Percentiles rank a stretch among this genome's conserved stretches.
These are phyloP conservation scores for Macaca mulatta DNA, from an alignment of 2,113 vertebrate genomes.

Conservation along the genomic window DNA sequence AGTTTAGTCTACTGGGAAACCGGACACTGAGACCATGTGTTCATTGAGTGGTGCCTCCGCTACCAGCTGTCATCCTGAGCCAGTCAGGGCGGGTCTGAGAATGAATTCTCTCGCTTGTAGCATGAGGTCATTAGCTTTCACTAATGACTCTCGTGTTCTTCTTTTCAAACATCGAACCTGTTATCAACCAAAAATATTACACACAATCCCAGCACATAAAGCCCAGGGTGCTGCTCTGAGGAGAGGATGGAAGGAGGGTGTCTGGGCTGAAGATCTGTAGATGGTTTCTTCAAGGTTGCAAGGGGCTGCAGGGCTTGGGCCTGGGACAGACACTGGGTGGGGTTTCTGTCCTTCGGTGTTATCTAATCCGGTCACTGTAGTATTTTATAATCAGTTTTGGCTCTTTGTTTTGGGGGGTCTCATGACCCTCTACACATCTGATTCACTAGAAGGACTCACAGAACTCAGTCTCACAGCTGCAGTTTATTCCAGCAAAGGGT, in stretches of 20 bases:
- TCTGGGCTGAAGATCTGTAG: neutral
- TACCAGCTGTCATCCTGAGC: neutral
- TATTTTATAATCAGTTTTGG: neutral
- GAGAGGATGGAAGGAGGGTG: neutral
- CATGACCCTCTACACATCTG: neutral
- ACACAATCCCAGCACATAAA: neutral
- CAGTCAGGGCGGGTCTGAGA: neutral
- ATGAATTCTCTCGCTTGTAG: neutral
- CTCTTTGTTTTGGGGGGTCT: neutral
- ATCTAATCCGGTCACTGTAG: neutral
- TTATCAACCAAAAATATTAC: neutral
- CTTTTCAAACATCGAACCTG: neutral
- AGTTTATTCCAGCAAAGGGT: neutral
- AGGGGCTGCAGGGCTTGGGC: neutral
- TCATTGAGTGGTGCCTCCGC: neutral
- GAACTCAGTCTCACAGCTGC: neutral
- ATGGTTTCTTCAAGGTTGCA: neutral
- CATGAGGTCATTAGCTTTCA: neutral
- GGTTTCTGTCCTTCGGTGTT: neutral
- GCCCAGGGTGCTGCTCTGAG: neutral
- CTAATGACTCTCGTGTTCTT: neutral
- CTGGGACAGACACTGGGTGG: neutral
- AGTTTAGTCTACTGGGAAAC: neutral
- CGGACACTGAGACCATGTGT: neutral
- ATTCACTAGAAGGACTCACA: neutral